Conservation (phyloP, 2,797 vertebrate genomes). For the Enteromius mattozi region DNA sequence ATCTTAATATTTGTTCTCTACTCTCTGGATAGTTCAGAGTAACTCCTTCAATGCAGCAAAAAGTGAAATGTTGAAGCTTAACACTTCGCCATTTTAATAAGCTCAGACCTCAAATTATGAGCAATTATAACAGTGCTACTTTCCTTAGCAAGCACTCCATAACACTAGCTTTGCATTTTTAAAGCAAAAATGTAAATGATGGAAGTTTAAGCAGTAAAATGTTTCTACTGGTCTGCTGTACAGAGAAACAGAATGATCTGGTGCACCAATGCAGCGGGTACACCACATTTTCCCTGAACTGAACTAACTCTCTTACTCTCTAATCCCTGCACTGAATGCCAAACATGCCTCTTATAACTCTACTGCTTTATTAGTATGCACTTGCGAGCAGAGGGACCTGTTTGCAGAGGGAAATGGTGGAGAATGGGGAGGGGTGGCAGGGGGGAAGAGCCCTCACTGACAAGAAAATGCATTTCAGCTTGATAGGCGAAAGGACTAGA, state of each 20-base stretch:
- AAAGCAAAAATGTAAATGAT: conserved; percentile 63
- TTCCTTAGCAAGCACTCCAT: not conserved
- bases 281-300: conserved; percentile 63
- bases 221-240: conserved; percentile 66
- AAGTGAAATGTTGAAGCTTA: not conserved
- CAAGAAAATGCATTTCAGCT: conserved; percentile 66
- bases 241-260: conserved; percentile 61
- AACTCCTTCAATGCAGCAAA: not conserved
- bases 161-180: conserved; percentile 68
- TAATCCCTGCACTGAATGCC: conserved; percentile 62
- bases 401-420: conserved; percentile 55
- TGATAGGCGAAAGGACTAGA: conserved; percentile 60
- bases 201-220: conserved; percentile 69
- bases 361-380: conserved; percentile 65
- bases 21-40: not conserved
- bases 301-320: conserved; percentile 45
- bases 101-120: not conserved
- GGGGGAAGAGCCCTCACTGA: conserved; percentile 58
- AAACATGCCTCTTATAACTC: conserved; percentile 62
- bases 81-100: not conserved
- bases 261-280: conserved; percentile 62
- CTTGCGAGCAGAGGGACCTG: conserved; percentile 57
- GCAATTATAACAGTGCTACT: not conserved
- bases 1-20: not conserved
- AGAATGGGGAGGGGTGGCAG: conserved; percentile 13